Evolutionary conservation across 2,888 invertebrate genomes (phyloP), one percentile per base, ranked within the genome.

Genomic region (Yponomeuta sedellus): DNA sequence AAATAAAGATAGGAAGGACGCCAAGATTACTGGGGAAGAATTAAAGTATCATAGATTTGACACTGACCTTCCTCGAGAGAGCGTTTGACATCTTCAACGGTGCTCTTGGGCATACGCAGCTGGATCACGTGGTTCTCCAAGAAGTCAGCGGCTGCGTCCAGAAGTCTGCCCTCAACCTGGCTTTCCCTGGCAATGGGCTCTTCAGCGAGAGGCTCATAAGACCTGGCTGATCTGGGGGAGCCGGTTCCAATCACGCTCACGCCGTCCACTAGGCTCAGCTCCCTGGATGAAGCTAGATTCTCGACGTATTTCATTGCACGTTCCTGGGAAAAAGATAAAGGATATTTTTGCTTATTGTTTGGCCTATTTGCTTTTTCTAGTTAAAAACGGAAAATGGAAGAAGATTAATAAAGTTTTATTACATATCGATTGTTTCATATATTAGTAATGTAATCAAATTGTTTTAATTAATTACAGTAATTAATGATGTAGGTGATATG

Each of bases 51-150:
- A 8, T 5, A 34, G 10, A 34, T 34, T 34, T 34, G 22, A 66
- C 6, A 79, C 87, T 93, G 86, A 96, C 96, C 96, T 94, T 96
- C 96, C 74, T 96, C 96, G 73, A 96, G 91, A 44, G 96, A 95
- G 71, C 95, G 92, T 78, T 95, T 94, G 79, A 96, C 93, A 77
- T 96, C 96, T 70, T 94, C 92, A 70, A 95, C 93, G 10, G 95
- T 93, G 72, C 93, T 93, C 71, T 94, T 94, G 52, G 96, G 96
- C 66, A 97, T 92, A 77, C 96, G 95, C 71, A 97, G 92, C 80
- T 97, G 96, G 68, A 97, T 92, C 34, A 96, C 96, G 82, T 96
- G 96, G 72, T 95, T 94, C 71, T 95, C 94, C 72, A 96, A 87
- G 91, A 96, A 97, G 71, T 95, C 94, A 63, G 95, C 94, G 62